These are phyloP conservation scores for Euwallacea fornicatus DNA, from an alignment of 1,140 invertebrate species.

Conservation along the genomic window DNA sequence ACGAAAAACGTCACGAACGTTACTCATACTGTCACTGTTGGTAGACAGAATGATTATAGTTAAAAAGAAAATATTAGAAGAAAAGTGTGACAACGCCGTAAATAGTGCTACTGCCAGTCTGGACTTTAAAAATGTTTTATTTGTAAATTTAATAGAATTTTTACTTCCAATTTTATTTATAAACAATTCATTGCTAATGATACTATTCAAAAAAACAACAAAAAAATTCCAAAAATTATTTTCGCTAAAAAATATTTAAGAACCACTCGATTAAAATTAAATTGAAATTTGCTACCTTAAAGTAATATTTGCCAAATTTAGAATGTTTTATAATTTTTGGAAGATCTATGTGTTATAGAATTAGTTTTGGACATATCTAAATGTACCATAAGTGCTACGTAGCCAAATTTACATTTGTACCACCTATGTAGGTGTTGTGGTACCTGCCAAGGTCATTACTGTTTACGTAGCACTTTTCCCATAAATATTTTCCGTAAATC, in stretches of 20 bases:
- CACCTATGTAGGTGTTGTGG: background rate
- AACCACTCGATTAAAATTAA: background rate
- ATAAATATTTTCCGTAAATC: background rate
- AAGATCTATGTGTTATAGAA: background rate
- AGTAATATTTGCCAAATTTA: background rate
- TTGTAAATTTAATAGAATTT: too few relatives aligned
- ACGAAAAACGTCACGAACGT: too few relatives aligned
- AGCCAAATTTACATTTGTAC: background rate
- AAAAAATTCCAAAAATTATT: background rate
- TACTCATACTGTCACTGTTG: too few relatives aligned
- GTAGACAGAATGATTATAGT: too few relatives aligned
- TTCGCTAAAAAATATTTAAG: background rate
- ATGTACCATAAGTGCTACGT: background rate
- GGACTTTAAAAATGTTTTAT: too few relatives aligned
- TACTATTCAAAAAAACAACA: too few relatives aligned
- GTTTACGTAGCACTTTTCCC: too few relatives aligned
- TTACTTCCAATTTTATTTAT: too few relatives aligned
- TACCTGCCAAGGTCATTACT: background rate
- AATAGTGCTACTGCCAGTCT: too few relatives aligned
- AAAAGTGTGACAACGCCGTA: too few relatives aligned
- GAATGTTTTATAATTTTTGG: background rate
- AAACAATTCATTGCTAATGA: too few relatives aligned
- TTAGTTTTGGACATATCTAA: background rate
- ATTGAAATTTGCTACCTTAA: background rate
- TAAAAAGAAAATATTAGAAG: too few relatives aligned